Conservation (phyloP, 2,888 invertebrate genomes). For the Chrysina gloriosa region DNA sequence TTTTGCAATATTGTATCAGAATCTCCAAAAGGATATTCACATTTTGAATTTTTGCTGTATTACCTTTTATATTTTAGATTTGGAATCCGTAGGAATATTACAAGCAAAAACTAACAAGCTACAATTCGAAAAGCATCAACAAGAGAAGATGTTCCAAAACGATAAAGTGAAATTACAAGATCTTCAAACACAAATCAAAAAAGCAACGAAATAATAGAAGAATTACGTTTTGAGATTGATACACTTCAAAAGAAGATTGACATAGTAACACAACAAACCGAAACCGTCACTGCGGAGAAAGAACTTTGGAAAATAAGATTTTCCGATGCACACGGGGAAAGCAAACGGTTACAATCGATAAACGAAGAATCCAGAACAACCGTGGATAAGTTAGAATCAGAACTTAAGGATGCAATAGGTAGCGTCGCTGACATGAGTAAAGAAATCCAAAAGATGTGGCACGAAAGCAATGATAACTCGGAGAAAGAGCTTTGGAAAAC, state of each 20-base stretch:
- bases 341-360: conserved; percentile 3
- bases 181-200: conserved; percentile 12
- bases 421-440: background rate
- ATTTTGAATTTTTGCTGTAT: background rate
- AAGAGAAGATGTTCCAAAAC: conserved; percentile 13
- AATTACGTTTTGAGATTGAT: conserved; percentile 26
- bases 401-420: conserved; percentile 11
- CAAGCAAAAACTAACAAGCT: conserved; percentile 27
- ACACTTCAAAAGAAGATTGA: conserved; percentile 16
- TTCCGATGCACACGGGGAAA: conserved; percentile 35
- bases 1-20: background rate
- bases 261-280: background rate
- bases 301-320: conserved; percentile 42
- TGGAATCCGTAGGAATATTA: conserved; percentile 17
- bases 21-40: background rate
- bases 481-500: conserved; percentile 3
- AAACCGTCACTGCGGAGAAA: conserved; percentile 22
- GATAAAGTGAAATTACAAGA: conserved; percentile 16
- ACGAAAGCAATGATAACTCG: background rate
- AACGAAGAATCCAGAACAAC: conserved; percentile 23
- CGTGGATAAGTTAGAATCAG: conserved; percentile 4
- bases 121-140: conserved; percentile 29
- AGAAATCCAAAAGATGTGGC: background rate
- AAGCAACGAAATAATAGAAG: conserved; percentile 1
- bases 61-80: conserved; percentile 25